A percentile compares a stretch with the other conserved stretches of the same genome.
These are phyloP conservation scores for Acrobasis suavella DNA, from an alignment of 2,888 invertebrate genomes.

Conservation along the genomic window DNA sequence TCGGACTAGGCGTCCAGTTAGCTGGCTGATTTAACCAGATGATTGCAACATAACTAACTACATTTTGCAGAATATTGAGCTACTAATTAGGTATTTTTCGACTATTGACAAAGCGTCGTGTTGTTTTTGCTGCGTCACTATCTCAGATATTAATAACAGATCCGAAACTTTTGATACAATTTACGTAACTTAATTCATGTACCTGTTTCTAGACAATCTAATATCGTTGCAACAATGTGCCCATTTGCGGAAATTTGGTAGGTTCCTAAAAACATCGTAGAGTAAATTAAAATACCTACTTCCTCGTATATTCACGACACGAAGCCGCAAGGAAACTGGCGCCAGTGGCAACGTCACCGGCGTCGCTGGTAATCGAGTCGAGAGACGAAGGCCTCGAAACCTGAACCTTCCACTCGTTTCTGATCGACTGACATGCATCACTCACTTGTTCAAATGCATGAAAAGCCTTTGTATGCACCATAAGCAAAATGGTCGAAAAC, in stretches of 20 bases:
- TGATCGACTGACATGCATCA: slow-evolving; percentile 56
- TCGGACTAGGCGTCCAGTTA: too few species aligned
- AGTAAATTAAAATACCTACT: slow-evolving; percentile 41
- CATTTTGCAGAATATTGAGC: too few species aligned
- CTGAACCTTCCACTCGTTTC: slow-evolving; percentile 69
- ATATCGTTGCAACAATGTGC: neutral
- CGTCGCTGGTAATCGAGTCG: slow-evolving; percentile 75
- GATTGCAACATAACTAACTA: too few species aligned
- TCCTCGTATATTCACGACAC: slow-evolving; percentile 54
- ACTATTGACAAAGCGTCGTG: too few species aligned
- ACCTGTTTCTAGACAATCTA: neutral
- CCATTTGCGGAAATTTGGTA: neutral
- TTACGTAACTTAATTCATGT: neutral
- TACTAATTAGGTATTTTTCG: too few species aligned
- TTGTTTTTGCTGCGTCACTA: too few species aligned
- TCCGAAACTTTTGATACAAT: too few species aligned
- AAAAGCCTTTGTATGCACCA: slow-evolving; percentile 37
- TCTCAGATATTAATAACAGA: too few species aligned
- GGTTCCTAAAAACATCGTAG: neutral
- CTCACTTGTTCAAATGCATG: slow-evolving; percentile 31
- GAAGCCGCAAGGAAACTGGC: slow-evolving; percentile 60
- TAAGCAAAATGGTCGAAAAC: too few species aligned
- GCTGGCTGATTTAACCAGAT: too few species aligned
- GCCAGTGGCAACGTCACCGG: slow-evolving; percentile 67
- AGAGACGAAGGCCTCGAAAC: slow-evolving; percentile 75